Conservation (phyloP, 1,140 invertebrate species). For the Schlechtendalia chinensis region DNA sequence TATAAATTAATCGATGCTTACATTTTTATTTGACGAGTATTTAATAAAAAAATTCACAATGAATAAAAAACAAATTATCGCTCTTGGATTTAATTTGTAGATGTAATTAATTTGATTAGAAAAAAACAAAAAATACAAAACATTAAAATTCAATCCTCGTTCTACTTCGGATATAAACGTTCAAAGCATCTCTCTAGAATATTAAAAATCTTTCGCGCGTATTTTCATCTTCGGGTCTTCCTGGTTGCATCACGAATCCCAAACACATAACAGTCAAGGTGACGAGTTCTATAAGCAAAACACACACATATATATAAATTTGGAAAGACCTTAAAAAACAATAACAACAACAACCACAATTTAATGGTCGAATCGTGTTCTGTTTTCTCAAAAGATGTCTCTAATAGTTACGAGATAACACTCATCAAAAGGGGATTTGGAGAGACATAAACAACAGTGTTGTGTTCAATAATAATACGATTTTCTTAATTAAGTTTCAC, state of each 20-base stretch:
- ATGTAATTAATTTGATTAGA: background rate
- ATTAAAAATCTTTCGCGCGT: slow-evolving; percentile 20
- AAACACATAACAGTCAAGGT: slow-evolving; percentile 42
- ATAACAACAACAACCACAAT: slow-evolving; percentile 33
- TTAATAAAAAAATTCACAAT: too few relatives aligned
- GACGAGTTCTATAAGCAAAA: slow-evolving; percentile 30
- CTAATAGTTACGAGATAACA: background rate
- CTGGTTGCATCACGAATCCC: slow-evolving; percentile 25
- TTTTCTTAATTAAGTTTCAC: background rate
- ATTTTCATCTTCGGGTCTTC: slow-evolving; percentile 10
- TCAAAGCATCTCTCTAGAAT: background rate
- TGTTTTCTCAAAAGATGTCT: slow-evolving; percentile 18
- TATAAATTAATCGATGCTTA: too few relatives aligned
- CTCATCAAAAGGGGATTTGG: background rate
- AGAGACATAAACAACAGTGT: background rate
- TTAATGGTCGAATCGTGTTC: slow-evolving; percentile 43
- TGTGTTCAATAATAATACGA: background rate
- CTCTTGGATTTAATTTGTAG: background rate
- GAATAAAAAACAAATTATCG: background rate
- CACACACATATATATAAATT: slow-evolving; percentile 13
- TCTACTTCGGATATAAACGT: background rate
- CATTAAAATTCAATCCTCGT: slow-evolving; percentile 20
- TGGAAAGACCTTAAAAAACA: slow-evolving; percentile 27
- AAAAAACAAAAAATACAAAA: too few relatives aligned
- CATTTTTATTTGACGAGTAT: too few relatives aligned